Conservation (phyloP, 2,113 vertebrate species). For the Raja brachyura region DNA sequence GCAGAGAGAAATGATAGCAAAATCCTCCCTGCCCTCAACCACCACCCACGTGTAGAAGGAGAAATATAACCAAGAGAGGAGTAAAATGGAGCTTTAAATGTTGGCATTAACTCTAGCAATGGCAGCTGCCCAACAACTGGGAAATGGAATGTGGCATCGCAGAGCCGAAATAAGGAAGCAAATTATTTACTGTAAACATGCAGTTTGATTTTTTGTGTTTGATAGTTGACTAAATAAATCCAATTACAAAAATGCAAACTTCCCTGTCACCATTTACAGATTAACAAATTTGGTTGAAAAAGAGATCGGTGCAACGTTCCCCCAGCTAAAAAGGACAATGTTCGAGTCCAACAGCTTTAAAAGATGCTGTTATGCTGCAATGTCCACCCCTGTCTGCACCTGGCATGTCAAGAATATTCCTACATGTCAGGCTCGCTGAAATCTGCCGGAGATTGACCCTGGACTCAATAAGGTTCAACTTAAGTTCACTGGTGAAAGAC, state of each 20-base stretch:
- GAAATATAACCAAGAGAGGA: background rate
- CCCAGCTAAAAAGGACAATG: background rate
- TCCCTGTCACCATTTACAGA: background rate
- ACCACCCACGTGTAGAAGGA: background rate
- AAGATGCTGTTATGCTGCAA: background rate
- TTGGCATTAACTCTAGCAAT: background rate
- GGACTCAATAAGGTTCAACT: background rate
- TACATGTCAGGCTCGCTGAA: background rate
- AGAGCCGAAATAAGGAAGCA: background rate
- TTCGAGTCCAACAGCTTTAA: background rate
- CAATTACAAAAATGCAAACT: background rate
- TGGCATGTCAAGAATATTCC: background rate
- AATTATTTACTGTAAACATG: background rate
- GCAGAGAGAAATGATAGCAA: background rate
- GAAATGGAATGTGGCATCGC: background rate
- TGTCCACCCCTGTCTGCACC: background rate
- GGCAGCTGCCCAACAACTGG: background rate
- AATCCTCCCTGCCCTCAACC: background rate
- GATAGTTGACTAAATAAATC: background rate
- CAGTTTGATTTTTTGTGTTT: background rate
- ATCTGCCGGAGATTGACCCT: background rate
- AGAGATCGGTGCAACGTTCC: no score
- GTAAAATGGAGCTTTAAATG: background rate
- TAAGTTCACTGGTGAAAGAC: conserved; percentile 14
- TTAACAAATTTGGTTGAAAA: background rate